A percentile compares a stretch with the other conserved stretches of the same genome.
Evolutionary conservation across 2,797 vertebrate species (phyloP).

Genomic region (Neopelma chrysocephalum): DNA sequence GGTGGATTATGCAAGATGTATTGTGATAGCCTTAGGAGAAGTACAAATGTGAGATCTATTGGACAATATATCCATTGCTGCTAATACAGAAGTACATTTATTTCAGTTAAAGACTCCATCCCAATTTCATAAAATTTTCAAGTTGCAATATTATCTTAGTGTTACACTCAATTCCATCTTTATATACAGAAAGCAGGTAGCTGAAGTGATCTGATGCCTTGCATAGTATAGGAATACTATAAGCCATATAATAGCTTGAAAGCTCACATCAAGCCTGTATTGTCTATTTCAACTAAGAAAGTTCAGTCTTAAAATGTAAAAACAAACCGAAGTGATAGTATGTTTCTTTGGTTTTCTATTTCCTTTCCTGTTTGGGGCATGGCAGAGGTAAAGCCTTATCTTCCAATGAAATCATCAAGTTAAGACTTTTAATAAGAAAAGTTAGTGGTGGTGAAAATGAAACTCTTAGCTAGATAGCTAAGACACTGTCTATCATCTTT

Average conservation of each 20-base stretch:
- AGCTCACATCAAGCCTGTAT: neutral
- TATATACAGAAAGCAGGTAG: neutral
- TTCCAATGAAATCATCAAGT: neutral
- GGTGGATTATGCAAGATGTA: neutral
- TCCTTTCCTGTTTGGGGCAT: neutral
- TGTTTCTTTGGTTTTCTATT: neutral
- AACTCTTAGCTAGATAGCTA: too few species aligned
- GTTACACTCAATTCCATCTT: neutral
- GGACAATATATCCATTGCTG: neutral
- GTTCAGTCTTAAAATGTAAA: neutral
- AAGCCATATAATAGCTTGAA: neutral
- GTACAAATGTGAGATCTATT: neutral
- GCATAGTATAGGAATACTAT: neutral
- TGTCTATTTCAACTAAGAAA: neutral
- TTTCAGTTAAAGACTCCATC: neutral
- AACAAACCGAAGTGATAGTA: neutral
- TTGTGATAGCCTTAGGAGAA: neutral
- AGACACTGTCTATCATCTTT: neutral
- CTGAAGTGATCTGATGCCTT: neutral
- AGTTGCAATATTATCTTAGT: neutral
- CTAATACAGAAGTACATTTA: neutral
- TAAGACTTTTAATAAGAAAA: neutral
- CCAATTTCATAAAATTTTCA: neutral
- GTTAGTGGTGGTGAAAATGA: neutral
- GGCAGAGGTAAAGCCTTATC: neutral